Percentiles rank a stretch among this genome's conserved stretches.
Evolutionary conservation across 2,888 invertebrate species (phyloP).

Genomic region (Lycocerus yunnanus): DNA sequence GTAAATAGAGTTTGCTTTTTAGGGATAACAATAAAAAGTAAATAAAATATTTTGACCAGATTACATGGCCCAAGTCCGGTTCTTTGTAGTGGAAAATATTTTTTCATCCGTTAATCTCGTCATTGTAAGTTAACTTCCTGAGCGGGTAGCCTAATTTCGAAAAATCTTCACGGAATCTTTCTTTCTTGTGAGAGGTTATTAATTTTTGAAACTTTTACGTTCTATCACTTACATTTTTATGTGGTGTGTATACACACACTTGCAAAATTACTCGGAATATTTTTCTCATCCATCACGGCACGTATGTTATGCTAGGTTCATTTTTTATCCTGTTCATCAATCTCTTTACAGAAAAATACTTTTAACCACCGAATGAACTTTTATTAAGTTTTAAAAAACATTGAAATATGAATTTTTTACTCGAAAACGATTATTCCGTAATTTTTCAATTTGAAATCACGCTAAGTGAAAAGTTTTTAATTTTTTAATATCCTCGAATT

Average conservation of each 20-base stretch:
- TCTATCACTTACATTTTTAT: background rate
- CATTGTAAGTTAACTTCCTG: background rate
- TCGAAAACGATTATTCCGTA: background rate
- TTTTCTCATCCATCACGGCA: conserved; percentile 22
- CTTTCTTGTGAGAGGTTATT: background rate
- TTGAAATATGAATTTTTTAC: background rate
- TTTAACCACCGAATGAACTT: background rate
- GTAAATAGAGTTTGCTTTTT: background rate
- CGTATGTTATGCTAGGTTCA: conserved; percentile 15
- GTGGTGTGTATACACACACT: background rate
- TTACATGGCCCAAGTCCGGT: background rate
- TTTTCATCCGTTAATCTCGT: background rate
- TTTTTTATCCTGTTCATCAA: conserved; percentile 22
- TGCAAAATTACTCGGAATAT: conserved; percentile 4
- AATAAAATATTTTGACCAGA: background rate
- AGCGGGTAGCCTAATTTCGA: background rate
- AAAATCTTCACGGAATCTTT: background rate
- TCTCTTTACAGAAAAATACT: conserved; percentile 18
- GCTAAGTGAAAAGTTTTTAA: background rate
- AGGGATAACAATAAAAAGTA: background rate
- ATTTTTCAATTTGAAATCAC: background rate
- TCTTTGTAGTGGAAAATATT: background rate
- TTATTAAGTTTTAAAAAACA: background rate
- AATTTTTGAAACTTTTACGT: background rate
- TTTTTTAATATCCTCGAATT: background rate